Evolutionary conservation across 2,888 invertebrate genomes (phyloP), one percentile per base, ranked within the genome.

Genomic region (Allacma fusca): DNA sequence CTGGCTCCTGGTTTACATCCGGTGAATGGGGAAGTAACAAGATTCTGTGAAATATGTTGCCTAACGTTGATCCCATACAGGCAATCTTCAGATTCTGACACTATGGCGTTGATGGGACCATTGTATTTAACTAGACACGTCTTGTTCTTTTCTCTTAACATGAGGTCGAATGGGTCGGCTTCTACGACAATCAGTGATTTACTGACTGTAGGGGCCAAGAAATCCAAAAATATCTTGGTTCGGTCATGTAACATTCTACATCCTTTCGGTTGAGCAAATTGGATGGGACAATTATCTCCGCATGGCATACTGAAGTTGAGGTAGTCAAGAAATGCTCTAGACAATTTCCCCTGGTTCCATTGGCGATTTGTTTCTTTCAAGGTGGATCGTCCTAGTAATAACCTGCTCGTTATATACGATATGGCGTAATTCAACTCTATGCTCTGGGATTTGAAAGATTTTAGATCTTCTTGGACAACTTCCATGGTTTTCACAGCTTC

Each of bases 141-240:
- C 19, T 7, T 4, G 40, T 67, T 44, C 9, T n/a, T 26, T 23
- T 74, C 28, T 26, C 7, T 44, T 4, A 28, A 2, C 65, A 67
- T 67, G 1, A 75, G 44, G n/a, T 44, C 50, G n/a, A 75, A 75
- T 5, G 75, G 67, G n/a, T 75, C 75, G 1, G 75, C 67, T 43
- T 75, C 34, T 16, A 75, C 7, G 0, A 75, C 2, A 13, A 13
- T 44, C 26, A 75, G 44, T 13, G 9, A 4, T 16, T 9, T 57
- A 57, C 67, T 34, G 2, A 67, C 24, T 2, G 40, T 9, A 12
- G 75, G 75, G 1, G 23, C 43, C 5, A 19, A 4, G 24, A 75
- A 64, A 5, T 40, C 16, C 12, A 75, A 2, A 26, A 65, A 29
- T 9, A 75, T 9, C 23, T 64, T 59, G 13, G 28, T 1, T 43